A percentile compares a stretch with the other conserved stretches of the same genome.
Evolutionary conservation across 2,113 vertebrate genomes (phyloP).

Genomic region (Rafetus swinhoei): DNA sequence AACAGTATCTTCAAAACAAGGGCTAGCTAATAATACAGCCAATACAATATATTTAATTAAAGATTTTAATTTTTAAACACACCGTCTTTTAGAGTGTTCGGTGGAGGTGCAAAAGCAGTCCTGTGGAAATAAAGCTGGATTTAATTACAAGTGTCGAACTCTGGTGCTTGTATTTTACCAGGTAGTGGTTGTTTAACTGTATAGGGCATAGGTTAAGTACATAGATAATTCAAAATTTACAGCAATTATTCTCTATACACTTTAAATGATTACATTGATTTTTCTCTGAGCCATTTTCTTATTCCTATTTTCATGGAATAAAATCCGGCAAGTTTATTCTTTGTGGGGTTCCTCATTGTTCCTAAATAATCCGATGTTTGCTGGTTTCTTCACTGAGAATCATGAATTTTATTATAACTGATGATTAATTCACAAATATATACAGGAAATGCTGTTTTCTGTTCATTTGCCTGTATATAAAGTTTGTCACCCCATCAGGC

Average conservation of each 20-base stretch:
- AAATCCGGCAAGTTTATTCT: not conserved
- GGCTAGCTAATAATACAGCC: not conserved
- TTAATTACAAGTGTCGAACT: not conserved
- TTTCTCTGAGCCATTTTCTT: not conserved
- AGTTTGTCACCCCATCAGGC: not conserved
- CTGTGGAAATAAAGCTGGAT: not conserved
- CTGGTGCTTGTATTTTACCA: not conserved
- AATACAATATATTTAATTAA: not conserved
- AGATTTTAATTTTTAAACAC: constrained; percentile 1
- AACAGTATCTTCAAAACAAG: not conserved
- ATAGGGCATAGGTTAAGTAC: not conserved
- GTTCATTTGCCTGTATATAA: not conserved
- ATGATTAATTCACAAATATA: not conserved
- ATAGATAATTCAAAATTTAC: not conserved
- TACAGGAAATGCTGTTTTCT: not conserved
- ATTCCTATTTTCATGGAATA: not conserved
- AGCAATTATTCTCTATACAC: not conserved
- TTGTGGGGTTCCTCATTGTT: not conserved
- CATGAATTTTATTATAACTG: not conserved
- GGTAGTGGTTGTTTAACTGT: too few relatives aligned
- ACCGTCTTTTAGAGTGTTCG: not conserved
- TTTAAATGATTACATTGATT: not conserved
- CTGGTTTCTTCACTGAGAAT: not conserved
- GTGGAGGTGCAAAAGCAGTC: not conserved
- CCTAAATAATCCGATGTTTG: not conserved